These are phyloP conservation scores for Aphelenchoides besseyi DNA, from an alignment of 1,140 invertebrate genomes.

Conservation along the genomic window DNA sequence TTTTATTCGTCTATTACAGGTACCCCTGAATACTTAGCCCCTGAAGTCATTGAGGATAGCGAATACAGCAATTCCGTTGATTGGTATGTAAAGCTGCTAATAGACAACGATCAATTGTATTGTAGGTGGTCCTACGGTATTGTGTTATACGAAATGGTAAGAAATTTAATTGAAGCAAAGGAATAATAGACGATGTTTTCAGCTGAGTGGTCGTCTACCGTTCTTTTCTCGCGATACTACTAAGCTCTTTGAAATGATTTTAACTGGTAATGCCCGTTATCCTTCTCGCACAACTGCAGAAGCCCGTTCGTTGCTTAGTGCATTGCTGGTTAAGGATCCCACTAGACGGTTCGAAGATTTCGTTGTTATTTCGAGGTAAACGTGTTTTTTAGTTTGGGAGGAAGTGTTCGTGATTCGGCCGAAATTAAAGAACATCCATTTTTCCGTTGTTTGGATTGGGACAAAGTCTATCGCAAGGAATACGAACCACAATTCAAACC, in stretches of 20 bases:
- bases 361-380: too few relatives aligned
- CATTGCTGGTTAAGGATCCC: slow-evolving; percentile 87
- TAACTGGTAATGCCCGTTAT: slow-evolving; percentile 82
- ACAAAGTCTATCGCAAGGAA: slow-evolving; percentile 71
- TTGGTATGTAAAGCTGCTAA: too few relatives aligned
- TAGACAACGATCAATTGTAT: too few relatives aligned
- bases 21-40: slow-evolving; percentile 90
- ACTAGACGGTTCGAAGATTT: slow-evolving; percentile 73
- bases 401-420: slow-evolving; percentile 82
- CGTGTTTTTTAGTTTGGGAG: slow-evolving; percentile 72
- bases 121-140: slow-evolving; percentile 94
- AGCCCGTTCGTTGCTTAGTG: slow-evolving; percentile 78
- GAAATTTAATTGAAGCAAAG: too few relatives aligned
- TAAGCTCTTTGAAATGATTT: slow-evolving; percentile 76
- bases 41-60: slow-evolving; percentile 89
- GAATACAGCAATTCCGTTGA: slow-evolving; percentile 93
- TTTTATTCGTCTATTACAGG: not conserved
- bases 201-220: slow-evolving; percentile 86
- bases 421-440: slow-evolving; percentile 88
- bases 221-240: slow-evolving; percentile 98
- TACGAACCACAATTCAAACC: slow-evolving; percentile 80
- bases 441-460: slow-evolving; percentile 85
- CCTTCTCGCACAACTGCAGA: slow-evolving; percentile 80
- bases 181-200: slow-evolving; percentile 66
- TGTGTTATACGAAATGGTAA: slow-evolving; percentile 96